Conservation (phyloP, 2,797 vertebrate genomes). For the Scyliorhinus canicula region DNA sequence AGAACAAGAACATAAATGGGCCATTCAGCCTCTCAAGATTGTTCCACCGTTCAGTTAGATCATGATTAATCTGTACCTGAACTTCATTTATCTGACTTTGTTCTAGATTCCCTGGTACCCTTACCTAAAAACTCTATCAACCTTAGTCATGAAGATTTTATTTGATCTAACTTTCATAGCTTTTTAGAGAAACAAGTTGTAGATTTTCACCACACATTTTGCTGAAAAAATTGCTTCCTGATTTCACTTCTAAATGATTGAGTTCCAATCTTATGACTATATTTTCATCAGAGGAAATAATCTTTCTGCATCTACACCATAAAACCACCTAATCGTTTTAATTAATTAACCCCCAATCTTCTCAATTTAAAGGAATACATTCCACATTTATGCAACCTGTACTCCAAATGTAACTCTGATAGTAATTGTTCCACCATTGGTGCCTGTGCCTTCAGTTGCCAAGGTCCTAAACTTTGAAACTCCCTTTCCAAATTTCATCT, state of each 20-base stretch:
- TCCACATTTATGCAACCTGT: background rate
- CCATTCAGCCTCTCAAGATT: background rate
- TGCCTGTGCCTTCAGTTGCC: too few relatives aligned
- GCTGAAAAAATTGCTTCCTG: background rate
- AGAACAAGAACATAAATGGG: background rate
- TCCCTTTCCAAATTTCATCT: background rate
- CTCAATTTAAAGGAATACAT: background rate
- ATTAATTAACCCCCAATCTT: background rate
- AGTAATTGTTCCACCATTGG: too few relatives aligned
- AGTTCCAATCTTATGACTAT: background rate
- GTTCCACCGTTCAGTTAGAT: background rate
- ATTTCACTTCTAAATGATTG: background rate
- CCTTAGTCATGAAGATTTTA: background rate
- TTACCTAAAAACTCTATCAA: background rate
- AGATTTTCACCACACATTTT: background rate
- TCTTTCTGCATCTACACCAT: background rate
- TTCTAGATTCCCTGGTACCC: background rate
- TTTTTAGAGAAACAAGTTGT: background rate
- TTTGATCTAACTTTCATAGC: background rate
- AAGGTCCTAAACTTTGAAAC: background rate
- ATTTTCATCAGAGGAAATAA: background rate
- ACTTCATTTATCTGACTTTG: background rate
- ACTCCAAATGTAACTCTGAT: background rate
- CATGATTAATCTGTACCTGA: background rate
- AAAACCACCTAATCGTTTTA: background rate